Evolutionary conservation across 2,113 vertebrate genomes (phyloP), one percentile per base, ranked within the genome.

Genomic region (Erythrocebus patas): DNA sequence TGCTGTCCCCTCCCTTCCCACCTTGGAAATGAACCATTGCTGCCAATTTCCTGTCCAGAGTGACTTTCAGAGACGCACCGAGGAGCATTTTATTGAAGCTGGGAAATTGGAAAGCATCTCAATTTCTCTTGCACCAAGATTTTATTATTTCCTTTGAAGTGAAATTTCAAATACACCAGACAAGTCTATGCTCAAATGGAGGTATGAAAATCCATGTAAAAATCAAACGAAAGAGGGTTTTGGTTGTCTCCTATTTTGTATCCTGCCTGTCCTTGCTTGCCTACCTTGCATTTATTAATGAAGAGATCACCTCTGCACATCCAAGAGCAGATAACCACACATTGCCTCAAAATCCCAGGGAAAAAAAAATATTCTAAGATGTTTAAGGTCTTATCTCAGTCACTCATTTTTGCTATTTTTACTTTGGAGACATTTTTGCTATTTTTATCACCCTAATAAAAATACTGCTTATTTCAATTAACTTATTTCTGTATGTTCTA

Each of bases 71-170:
- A 92, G 94, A 88, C 1, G 20, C 2, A 6, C 70, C 1, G 16
- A 89, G 81, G 84, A 96, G 94, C 94, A 70, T 95, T 98, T 98
- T 97, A 97, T 97, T 97, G 96, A 98, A 98, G 95, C 85, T 73
- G 70, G 94, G 92, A 98, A 96, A 98, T 95, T 96, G 92, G 90
- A 97, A 96, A 97, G 92, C 94, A 72, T 96, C 96, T 98, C 97
- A 96, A 98, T 96, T 98, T 97, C 97, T 98, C 68, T 96, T 95
- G 97, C 90, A 96, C 97, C 84, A 73, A 76, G 92, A 95, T 97
- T 97, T 98, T 97, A 97, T 92, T 96, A 97, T 97, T 96, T 95
- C 85, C 95, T 97, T 98, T 98, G 97, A 98, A 98, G 96, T 96
- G 92, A 91, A 93, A 93, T 97, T 96, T 98, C 97, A 97, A 97